A percentile compares a stretch with the other conserved stretches of the same genome.
Evolutionary conservation across 1,140 invertebrate genomes (phyloP).

Genomic region (Phenacoccus solenopsis): DNA sequence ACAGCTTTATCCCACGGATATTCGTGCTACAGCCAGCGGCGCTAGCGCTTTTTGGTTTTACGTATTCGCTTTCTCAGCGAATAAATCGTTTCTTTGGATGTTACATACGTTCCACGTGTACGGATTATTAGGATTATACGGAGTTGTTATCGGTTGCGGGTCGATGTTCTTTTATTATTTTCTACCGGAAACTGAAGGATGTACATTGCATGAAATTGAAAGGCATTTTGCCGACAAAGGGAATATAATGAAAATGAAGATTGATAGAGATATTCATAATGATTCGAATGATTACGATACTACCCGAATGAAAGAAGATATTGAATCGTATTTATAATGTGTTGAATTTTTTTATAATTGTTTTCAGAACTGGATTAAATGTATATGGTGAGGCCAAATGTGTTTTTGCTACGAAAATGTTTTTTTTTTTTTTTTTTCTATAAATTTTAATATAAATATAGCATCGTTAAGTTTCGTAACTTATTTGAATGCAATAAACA

Average conservation of each 20-base stretch:
- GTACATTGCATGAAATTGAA: constrained; percentile 54
- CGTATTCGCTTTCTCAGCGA: constrained; percentile 54
- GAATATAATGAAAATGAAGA: constrained; percentile 19
- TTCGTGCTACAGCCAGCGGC: constrained; percentile 51
- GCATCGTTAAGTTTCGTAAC: no score
- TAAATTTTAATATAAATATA: background rate
- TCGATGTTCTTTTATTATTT: constrained; percentile 40
- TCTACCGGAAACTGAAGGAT: constrained; percentile 73
- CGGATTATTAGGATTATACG: constrained; percentile 55
- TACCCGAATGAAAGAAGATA: background rate
- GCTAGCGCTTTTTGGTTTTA: constrained; percentile 54
- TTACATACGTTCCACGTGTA: constrained; percentile 43
- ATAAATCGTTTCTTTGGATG: constrained; percentile 45
- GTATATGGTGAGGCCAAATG: background rate
- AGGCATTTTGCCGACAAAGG: constrained; percentile 23
- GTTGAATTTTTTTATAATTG: no score
- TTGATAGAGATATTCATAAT: constrained; percentile 8
- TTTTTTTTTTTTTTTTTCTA: no score
- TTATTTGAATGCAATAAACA: no score
- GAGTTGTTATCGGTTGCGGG: constrained; percentile 39
- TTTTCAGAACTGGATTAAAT: background rate
- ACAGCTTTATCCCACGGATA: constrained; percentile 45
- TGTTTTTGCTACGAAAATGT: background rate
- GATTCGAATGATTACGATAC: background rate
- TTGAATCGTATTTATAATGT: background rate